Conservation (phyloP, 1,140 invertebrate genomes). For the Xylocopa sonorina region DNA sequence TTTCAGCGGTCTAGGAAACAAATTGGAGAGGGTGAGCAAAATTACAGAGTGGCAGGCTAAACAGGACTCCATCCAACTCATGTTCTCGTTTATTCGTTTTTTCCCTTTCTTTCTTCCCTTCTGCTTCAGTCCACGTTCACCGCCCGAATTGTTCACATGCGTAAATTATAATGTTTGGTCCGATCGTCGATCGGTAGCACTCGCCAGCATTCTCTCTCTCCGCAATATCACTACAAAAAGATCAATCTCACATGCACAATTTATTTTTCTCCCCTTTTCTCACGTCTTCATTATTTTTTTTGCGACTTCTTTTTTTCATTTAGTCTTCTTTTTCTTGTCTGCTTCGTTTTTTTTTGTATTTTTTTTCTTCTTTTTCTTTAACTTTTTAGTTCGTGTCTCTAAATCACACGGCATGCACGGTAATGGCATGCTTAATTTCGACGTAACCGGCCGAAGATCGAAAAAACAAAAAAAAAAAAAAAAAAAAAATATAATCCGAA, state of each 20-base stretch:
- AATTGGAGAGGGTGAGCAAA: constrained; percentile 65
- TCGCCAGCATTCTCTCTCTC: constrained; percentile 44
- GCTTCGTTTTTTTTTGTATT: background rate
- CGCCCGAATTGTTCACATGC: constrained; percentile 61
- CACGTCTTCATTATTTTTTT: background rate
- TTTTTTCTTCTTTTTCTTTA: constrained; percentile 3
- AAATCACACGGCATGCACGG: constrained; percentile 37
- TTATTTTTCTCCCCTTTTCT: background rate
- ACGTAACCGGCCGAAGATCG: background rate
- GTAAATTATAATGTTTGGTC: constrained; percentile 60
- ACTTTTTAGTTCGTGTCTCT: constrained; percentile 8
- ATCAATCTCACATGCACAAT: constrained; percentile 37
- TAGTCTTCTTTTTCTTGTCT: background rate
- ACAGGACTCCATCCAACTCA: constrained; percentile 53
- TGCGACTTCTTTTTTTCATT: background rate
- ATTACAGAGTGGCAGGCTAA: constrained; percentile 55
- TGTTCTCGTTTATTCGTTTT: constrained; percentile 54
- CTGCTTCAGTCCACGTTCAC: constrained; percentile 59
- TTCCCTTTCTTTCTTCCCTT: constrained; percentile 19
- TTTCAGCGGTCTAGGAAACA: constrained; percentile 29
- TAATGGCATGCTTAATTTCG: constrained; percentile 9
- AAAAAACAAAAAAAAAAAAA: constrained; percentile 41
- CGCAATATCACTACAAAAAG: constrained; percentile 36
- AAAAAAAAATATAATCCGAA: no score
- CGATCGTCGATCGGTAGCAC: constrained; percentile 63